Base-by-base conservation (phyloP, 2,113 vertebrate genomes). In the Promerops cafer region DNA sequence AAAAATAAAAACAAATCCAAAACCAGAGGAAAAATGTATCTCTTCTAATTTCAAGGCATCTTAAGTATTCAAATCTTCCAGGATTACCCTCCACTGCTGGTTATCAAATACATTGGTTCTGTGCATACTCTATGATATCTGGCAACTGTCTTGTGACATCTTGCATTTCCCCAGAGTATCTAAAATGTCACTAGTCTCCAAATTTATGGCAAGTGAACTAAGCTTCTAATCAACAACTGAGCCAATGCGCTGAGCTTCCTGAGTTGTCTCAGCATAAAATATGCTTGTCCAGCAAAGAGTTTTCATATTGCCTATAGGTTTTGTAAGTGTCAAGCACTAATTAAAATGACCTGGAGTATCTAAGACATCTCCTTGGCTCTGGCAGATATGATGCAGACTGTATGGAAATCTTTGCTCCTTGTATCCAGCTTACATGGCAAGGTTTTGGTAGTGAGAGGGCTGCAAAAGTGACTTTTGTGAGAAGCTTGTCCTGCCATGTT, bases 351-450 rank as follows among this genome's bases (percentile, higher is more conserved):
- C 26, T 70, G 26, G 7, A 31, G 3, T 49, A 50, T 39, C 35
- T 63, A 33, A 63, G 27, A 74, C 10, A 56, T 13, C 16, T 69
- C 14, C 16, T 77, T 69, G 19, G 21, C 27, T 28, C 17, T 52
- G 35, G 14, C 11, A 72, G 35, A 45, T 33, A 42, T 5, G 4
- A 52, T 9, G 7, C 13, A 71, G n/a, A 21, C 9, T 60, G 4
- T 26, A 1, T 39, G 21, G 10, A 89, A 94, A 60, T 0, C 2
- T 60, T 64, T 72, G 3, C 3, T 65, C 9, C 10, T 65, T 75
- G 9, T 63, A 40, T 28, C 24, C 4, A 5, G 23, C 19, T 59
- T 68, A 76, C 0, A 0, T 16, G 31, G 10, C 9, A 59, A 59
- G 20, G 10, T 39, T 53, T 80, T 68, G 19, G 3, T 23, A 44